Base-by-base conservation (phyloP, 2,888 invertebrate genomes). In the Pedicia rivosa region DNA sequence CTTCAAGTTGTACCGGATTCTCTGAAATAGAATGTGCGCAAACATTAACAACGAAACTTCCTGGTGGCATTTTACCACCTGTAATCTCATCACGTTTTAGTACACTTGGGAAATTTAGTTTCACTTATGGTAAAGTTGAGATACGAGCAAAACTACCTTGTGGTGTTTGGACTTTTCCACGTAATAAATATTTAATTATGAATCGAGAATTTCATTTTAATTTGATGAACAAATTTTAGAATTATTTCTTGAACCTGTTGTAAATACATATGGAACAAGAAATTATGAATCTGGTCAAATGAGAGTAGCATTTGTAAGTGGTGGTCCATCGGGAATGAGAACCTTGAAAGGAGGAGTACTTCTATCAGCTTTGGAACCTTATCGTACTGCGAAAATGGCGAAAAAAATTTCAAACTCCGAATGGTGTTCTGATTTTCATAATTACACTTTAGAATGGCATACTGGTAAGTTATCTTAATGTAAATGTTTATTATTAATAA, bases 91-190 rank as follows among this genome's bases (percentile, higher is more conserved):
- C 73, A 0, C 65, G 68, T 35, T 47, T 83, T 10, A 68, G 65
- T 27, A 74, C 74, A 2, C 73, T 67, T 46, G 62, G 68, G 26
- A 58, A 57, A 1, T 77, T 82, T 48, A 66, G 66, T 5, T 82
- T 83, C 47, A 65, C 66, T 7, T 82, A 78, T 50, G 83, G 82
- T 10, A 67, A 61, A 25, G 62, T 83, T 10, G 69, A 75, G 49
- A 60, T 83, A 3, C 65, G 69, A 15, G 83, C 82, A 0, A 78
- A 75, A 54, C 50, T 83, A 15, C 81, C 83, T 0, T 65, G 65
- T 42, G 83, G 83, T 1, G 78, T 82, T 51, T 83, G 83, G 84
- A 59, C 83, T 13, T 68, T 78, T 49, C 82, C 84, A 36, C 65
- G 83, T 82, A 62, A 63, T 50, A 47, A 12, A 8, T 16, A 12